Conservation (phyloP, 2,113 vertebrate genomes). For the Halcyon malimbica region DNA sequence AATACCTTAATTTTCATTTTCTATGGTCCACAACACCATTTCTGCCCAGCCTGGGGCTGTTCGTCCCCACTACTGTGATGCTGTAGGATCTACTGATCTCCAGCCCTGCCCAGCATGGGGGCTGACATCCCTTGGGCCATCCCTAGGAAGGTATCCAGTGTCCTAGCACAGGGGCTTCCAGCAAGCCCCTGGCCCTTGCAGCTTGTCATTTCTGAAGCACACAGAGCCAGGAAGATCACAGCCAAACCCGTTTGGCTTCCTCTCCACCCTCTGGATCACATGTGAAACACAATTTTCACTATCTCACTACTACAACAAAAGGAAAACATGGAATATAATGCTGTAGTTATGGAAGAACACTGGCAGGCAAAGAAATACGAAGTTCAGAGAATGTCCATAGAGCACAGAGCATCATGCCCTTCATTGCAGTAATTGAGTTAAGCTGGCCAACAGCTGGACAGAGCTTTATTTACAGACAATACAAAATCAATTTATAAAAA, state of each 20-base stretch:
- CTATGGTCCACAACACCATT: not conserved
- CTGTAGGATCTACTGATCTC: not conserved
- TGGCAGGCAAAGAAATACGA: not conserved
- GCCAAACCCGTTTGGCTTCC: not conserved
- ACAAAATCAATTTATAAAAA: not conserved
- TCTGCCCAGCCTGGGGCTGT: not conserved
- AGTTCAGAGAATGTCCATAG: not conserved
- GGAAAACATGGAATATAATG: not conserved
- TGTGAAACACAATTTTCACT: not conserved
- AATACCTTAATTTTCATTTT: not conserved
- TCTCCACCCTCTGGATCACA: not conserved
- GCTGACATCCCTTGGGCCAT: not conserved
- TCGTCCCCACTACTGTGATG: not conserved
- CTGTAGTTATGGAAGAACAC: not conserved
- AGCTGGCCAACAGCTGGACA: not conserved
- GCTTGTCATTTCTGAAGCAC: not conserved
- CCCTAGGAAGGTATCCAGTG: not conserved
- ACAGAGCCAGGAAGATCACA: not conserved
- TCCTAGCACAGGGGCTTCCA: not conserved
- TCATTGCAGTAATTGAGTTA: not conserved
- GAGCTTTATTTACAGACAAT: not conserved
- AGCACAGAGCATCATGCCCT: no score
- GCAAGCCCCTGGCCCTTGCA: not conserved
- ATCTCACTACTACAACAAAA: not conserved
- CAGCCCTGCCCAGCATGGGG: not conserved